Base-by-base conservation (phyloP, 2,797 vertebrate genomes). In the Crocidura indochinensis region DNA sequence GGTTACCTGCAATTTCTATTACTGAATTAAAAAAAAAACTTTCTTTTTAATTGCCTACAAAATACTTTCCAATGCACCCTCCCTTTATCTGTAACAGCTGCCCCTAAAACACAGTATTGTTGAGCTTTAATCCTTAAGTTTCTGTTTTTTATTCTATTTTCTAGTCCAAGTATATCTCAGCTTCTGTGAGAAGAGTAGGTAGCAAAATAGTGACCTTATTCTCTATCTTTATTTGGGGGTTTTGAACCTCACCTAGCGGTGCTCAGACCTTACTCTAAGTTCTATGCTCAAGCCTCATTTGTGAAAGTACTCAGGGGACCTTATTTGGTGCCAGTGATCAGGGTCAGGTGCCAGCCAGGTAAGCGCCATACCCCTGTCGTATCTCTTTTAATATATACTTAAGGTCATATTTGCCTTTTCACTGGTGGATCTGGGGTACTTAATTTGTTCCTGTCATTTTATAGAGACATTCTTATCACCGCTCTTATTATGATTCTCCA, bases 401-500 rank as follows among this genome's bases (percentile, higher is more conserved):
- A 81, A 92, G 20, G 53, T 53, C 51, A 22, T 72, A 27, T 81
- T 26, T 68, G 49, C 56, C 49, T 67, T 87, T 46, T 87, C 2
- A n/a, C 12, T 88, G 38, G 65, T 71, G 20, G 73, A 38, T 64
- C 56, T 72, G 2, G 68, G 85, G 26, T 4, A 69, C n/a, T 49
- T 6, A 90, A 60, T 65, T 31, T 87, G 53, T 87, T 88, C 77
- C 91, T 97, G 31, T 73, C 60, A 56, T 93, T 91, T 94, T 92
- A 94, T 93, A 98, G 98, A 98, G 98, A 75, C 98, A 98, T 91
- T 98, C 98, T 0, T 98, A 98, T 67, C 98, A 97, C 62, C 98
- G 97, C 3, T 97, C 97, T 31, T 97, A 98, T 53, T 97, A 98
- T 0, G 97, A 98, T 5, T 91, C 97, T 85, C 84, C 95, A 19